phyloP scores from a whole-genome alignment of 2,888 invertebrate genomes.

The Macrosiphum euphorbiae region DNA sequence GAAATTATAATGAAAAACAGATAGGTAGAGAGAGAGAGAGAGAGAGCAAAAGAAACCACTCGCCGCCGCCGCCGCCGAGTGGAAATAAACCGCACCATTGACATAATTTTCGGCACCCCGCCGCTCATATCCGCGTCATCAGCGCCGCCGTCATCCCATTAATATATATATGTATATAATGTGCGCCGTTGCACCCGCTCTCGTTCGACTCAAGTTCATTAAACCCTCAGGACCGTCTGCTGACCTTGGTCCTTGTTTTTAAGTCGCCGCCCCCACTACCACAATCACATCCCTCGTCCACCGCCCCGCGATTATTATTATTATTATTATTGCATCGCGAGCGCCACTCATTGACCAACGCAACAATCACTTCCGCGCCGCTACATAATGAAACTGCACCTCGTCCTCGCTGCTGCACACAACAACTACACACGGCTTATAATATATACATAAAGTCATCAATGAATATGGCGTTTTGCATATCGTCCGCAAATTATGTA shows the following conservation, averaged over 20 bases:
- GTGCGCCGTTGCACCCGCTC: not conserved
- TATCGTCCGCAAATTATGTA: too few relatives aligned
- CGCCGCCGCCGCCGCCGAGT: constrained; percentile 18
- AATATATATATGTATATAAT: constrained; percentile 25
- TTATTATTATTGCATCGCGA: not conserved
- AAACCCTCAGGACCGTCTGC: constrained; percentile 63
- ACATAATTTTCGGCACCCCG: constrained; percentile 62
- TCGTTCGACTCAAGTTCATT: constrained; percentile 53
- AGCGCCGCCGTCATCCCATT: constrained; percentile 19
- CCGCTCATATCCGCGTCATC: constrained; percentile 2
- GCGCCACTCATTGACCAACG: constrained; percentile 24
- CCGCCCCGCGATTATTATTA: not conserved
- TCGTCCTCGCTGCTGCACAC: not conserved
- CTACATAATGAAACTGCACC: not conserved
- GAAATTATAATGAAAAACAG: constrained; percentile 19
- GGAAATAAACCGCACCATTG: constrained; percentile 65
- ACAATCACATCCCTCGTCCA: constrained; percentile 13
- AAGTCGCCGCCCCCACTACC: constrained; percentile 19
- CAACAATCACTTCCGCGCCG: not conserved
- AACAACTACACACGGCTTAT: not conserved
- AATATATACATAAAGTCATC: not conserved
- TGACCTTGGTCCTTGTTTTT: constrained; percentile 65
- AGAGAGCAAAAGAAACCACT: constrained; percentile 22
- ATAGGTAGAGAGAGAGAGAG: not conserved
- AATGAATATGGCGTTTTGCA: too few relatives aligned